Conservation (phyloP, 92 coral and sea anemone species). For the Hydrozoanthus gracilis region DNA sequence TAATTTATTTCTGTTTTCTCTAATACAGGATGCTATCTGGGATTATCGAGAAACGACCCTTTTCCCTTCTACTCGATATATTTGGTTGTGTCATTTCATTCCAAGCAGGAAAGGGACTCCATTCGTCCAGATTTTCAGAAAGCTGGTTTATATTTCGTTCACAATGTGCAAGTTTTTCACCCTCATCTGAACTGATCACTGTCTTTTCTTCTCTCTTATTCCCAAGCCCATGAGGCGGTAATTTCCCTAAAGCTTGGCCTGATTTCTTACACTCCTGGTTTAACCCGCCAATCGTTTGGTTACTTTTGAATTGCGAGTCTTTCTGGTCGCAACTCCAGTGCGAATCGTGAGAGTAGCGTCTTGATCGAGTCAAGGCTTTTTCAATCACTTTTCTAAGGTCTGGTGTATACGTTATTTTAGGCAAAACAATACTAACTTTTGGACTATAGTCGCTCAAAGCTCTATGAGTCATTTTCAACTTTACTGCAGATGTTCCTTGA, state of each 20-base stretch:
- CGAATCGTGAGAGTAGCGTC: neutral
- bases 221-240: neutral
- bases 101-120: constrained; percentile 76
- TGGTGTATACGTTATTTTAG: constrained; percentile 78
- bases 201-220: constrained; percentile 23
- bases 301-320: constrained; percentile 6
- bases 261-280: neutral
- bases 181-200: constrained; percentile 1
- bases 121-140: constrained; percentile 65
- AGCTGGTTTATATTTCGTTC: constrained; percentile 70
- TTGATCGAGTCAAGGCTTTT: constrained; percentile 64
- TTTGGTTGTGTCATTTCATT: constrained; percentile 38
- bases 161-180: neutral
- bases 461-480: constrained; percentile 70
- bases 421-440: constrained; percentile 68
- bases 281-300: neutral
- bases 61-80: constrained; percentile 27
- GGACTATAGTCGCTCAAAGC: constrained; percentile 48
- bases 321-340: neutral
- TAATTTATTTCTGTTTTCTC: neutral
- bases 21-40: constrained; percentile 85
- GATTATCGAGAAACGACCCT: constrained; percentile 51
- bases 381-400: constrained; percentile 80
- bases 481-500: constrained; percentile 45
- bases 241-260: neutral